Evolutionary conservation across 2,113 vertebrate genomes (phyloP), one percentile per base, ranked within the genome.

Genomic region (Platichthys flesus): DNA sequence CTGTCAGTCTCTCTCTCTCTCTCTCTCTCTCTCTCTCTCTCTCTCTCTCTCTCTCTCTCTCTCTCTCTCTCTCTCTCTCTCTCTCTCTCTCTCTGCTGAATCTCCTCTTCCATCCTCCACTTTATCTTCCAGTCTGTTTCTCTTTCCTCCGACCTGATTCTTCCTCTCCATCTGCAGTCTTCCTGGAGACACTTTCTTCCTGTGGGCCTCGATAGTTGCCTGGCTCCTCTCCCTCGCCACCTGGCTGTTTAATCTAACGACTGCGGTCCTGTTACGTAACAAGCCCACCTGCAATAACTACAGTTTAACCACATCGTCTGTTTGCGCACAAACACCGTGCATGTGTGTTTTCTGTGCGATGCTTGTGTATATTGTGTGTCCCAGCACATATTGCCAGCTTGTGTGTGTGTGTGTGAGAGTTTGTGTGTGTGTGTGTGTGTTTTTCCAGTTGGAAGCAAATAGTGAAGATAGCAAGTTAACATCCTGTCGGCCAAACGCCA

Each of bases 251-350:
- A 57, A 76, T 84, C 82, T 83, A 89, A 85, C 78, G 83, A 88
- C 84, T 84, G 81, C 87, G 76, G 85, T 79, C 60, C 51, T 72
- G 40, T 91, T 91, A 84, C 80, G 82, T 91, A 91, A 92, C 79
- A 24, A 75, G 59, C 66, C 72, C 75, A 71, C 72, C 72, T 72
- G 76, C 78, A 68, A 57, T 76, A 76, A 74, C 55, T 58, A 62
- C 84, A 77, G n/a, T 75, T 78, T 49, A 68, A 72, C 20, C 45
- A 73, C 45, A 64, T 67, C 1, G 2, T 75, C 35, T 72, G 52
- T 56, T 9, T 62, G 73, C 9, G 35, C 35, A 37, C 35, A 37
- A 8, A 37, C 35, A 37, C 35, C 35, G 9, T 49, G 40, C 23
- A 31, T 49, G 51, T 56, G 54, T 14, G 40, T 55, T 28, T 28